Base-by-base conservation (phyloP, 2,113 vertebrate genomes). In the Colossoma macropomum region DNA sequence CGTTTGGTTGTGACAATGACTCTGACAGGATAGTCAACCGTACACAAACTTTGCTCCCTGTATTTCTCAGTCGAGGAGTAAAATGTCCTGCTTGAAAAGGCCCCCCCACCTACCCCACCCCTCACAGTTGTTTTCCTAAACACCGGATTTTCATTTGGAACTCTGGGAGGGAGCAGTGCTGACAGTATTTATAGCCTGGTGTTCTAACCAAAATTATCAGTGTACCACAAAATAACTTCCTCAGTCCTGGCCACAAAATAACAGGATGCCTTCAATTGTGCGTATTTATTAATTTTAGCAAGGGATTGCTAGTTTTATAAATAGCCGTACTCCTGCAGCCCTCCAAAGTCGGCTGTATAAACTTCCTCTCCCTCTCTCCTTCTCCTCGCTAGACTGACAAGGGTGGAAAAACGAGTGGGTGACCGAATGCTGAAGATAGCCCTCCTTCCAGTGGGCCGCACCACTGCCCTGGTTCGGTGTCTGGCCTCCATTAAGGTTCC, bases 171-270 rank as follows among this genome's bases (percentile, higher is more conserved):
- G 87, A 77, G 83, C 63, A 85, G 89, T 56, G 66, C 92, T 91
- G 90, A 90, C 92, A 92, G 90, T 94, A 95, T 95, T 95, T 95
- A 94, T 94, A 95, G 92, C 88, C 84, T 87, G 84, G 89, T 90
- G 91, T 93, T 94, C 91, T 94, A 90, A 94, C 94, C 93, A 92
- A 95, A 93, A 94, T 93, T 83, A 94, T 94, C 93, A 94, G 92
- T 92, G 92, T 91, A 94, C 94, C 94, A 93, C 92, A 92, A 93
- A 94, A 94, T 93, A 92, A 93, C 94, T 95, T 94, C 93, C 94
- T 94, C 91, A 88, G 89, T 90, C 91, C 90, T 92, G 83, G 90
- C 92, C 92, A 70, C 91, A 90, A 95, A 95, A 94, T 94, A 95
- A 94, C 93, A 95, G 94, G 94, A 95, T 95, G 91, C 89, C 92